phyloP scores from a whole-genome alignment of 2,888 invertebrate species.

The Nymphalis polychloros region DNA sequence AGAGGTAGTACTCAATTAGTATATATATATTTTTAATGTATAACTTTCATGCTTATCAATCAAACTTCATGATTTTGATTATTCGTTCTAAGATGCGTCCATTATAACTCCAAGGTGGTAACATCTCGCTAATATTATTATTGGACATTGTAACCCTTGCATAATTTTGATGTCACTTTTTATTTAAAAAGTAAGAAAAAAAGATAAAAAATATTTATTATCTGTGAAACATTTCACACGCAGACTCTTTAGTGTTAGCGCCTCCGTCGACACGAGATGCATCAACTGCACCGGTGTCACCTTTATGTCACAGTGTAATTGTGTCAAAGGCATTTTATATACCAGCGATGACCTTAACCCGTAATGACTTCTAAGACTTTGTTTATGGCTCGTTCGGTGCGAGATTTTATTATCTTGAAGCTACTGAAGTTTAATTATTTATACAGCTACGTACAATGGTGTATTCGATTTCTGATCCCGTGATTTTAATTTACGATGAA shows the following conservation, averaged over 20 bases:
- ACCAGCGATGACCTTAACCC: slow-evolving; percentile 55
- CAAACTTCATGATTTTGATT: too few species aligned
- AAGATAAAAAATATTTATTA: neutral
- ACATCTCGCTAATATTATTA: too few species aligned
- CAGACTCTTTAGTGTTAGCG: slow-evolving; percentile 23
- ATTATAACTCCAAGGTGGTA: too few species aligned
- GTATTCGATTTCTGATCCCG: slow-evolving; percentile 2
- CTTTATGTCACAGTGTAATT: slow-evolving; percentile 59
- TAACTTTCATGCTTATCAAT: too few species aligned
- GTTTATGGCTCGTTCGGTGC: slow-evolving; percentile 22
- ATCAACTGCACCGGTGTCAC: slow-evolving; percentile 41
- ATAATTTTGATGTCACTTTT: too few species aligned
- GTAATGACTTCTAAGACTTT: slow-evolving; percentile 22
- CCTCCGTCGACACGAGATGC: slow-evolving; percentile 25
- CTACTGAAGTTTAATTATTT: slow-evolving; percentile 15
- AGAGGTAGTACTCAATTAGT: too few species aligned
- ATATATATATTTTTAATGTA: too few species aligned
- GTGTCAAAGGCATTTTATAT: slow-evolving; percentile 38
- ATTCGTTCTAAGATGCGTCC: too few species aligned
- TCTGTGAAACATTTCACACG: slow-evolving; percentile 23
- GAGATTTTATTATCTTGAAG: slow-evolving; percentile 19
- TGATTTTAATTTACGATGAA: slow-evolving; percentile 2
- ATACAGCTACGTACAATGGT: neutral
- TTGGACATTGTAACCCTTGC: too few species aligned
- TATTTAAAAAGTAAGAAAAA: too few species aligned